Percentiles rank a stretch among this genome's conserved stretches.
phyloP scores from a whole-genome alignment of 2,888 invertebrate species.

The Globia sparganii region DNA sequence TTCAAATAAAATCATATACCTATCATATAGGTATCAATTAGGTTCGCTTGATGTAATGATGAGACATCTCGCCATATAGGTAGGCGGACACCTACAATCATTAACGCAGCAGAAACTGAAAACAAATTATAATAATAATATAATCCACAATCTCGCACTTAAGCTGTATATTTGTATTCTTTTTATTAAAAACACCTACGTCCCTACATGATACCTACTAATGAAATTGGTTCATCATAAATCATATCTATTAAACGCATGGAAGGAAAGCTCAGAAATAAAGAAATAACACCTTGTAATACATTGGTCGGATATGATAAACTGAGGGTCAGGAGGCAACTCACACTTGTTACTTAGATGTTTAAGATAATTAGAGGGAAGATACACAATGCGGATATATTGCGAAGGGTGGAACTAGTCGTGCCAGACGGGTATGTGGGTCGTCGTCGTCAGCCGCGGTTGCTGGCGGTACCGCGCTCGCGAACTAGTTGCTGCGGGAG shows the following conservation, averaged over 20 bases:
- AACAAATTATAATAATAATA: conserved; percentile 6
- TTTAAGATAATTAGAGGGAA: too few relatives aligned
- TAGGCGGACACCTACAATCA: background rate
- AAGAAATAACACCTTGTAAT: too few relatives aligned
- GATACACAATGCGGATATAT: too few relatives aligned
- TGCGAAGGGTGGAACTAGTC: too few relatives aligned
- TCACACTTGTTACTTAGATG: too few relatives aligned
- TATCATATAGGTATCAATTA: background rate
- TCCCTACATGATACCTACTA: conserved; percentile 7
- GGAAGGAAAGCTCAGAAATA: background rate
- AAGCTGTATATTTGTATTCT: conserved; percentile 13
- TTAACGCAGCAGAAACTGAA: background rate
- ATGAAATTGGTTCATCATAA: conserved; percentile 11
- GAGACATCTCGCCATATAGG: background rate
- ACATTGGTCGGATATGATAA: too few relatives aligned
- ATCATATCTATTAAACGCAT: background rate
- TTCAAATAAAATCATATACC: background rate
- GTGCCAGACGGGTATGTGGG: too few relatives aligned
- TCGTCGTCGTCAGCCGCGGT: too few relatives aligned
- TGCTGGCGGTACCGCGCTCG: too few relatives aligned
- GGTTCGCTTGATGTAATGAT: background rate
- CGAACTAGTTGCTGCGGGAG: too few relatives aligned
- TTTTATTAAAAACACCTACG: conserved; percentile 8
- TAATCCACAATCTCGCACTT: conserved; percentile 22
- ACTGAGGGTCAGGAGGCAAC: too few relatives aligned